phyloP scores from a whole-genome alignment of 2,888 invertebrate genomes.

The Pandemis heparana region DNA sequence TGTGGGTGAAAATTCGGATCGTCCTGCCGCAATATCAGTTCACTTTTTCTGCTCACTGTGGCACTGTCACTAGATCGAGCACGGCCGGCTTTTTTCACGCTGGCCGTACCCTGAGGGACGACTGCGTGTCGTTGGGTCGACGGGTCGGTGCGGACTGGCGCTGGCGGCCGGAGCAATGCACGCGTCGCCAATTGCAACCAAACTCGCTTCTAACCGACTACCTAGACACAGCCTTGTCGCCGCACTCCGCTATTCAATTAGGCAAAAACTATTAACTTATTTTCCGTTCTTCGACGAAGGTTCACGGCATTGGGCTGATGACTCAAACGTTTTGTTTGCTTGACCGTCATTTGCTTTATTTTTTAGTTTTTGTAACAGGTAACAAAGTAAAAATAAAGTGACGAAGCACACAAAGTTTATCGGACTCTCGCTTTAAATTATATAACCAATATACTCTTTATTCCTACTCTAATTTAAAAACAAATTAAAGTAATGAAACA shows the following conservation, averaged over 20 bases:
- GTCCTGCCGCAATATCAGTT: constrained; percentile 59
- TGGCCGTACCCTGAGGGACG: constrained; percentile 55
- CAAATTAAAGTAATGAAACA: background rate
- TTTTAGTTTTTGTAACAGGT: background rate
- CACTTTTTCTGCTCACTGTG: constrained; percentile 75
- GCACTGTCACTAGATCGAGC: constrained; percentile 76
- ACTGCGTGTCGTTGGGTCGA: constrained; percentile 67
- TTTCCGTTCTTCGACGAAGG: background rate
- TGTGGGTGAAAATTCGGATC: constrained; percentile 55
- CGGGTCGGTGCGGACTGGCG: constrained; percentile 62
- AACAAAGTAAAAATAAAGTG: background rate
- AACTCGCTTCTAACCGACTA: constrained; percentile 29
- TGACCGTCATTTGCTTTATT: background rate
- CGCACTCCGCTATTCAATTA: constrained; percentile 26
- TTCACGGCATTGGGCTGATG: background rate
- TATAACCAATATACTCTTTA: background rate
- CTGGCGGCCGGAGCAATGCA: constrained; percentile 39
- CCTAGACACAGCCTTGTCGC: constrained; percentile 19
- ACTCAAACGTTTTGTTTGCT: constrained; percentile 1
- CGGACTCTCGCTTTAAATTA: background rate
- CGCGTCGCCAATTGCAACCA: constrained; percentile 33
- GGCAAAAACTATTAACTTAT: constrained; percentile 21
- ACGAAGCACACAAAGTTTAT: background rate
- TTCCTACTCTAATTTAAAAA: background rate
- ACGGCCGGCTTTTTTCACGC: constrained; percentile 74